Evolutionary conservation across 2,113 vertebrate genomes (phyloP).

Genomic region (Toxotes jaculatrix): DNA sequence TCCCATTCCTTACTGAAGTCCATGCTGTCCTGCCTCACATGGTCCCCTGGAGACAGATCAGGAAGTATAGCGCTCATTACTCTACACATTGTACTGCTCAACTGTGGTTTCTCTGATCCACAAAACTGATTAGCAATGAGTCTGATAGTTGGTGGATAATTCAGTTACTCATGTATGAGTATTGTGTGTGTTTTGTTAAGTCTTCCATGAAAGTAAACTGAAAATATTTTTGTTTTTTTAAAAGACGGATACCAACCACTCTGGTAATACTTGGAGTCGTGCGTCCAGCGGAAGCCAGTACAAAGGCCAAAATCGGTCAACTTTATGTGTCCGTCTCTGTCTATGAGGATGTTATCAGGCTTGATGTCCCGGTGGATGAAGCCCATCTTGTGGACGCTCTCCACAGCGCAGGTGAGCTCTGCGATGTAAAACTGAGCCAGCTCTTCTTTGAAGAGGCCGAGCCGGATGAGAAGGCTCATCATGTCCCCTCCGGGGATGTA

Average conservation of each 20-base stretch:
- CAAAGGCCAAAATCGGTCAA: conserved; percentile 98
- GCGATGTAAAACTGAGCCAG: conserved; percentile 98
- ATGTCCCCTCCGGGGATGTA: conserved; percentile 99
- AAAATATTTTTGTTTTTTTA: too few relatives aligned
- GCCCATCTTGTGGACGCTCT: conserved; percentile 99
- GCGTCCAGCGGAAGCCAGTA: conserved; percentile 99
- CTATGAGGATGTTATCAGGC: conserved; percentile 98
- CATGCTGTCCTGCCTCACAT: conserved; percentile 97
- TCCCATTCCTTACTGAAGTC: conserved; percentile 99
- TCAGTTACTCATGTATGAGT: neutral
- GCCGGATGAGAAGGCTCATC: conserved; percentile 98
- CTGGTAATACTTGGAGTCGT: conserved; percentile 99
- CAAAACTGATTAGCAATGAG: neutral
- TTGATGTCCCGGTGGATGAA: conserved; percentile 99
- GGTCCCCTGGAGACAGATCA: conserved; percentile 87
- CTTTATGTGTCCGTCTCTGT: conserved; percentile 97
- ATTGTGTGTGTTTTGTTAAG: too few relatives aligned
- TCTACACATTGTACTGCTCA: too few relatives aligned
- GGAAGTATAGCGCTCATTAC: neutral
- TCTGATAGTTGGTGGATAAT: neutral
- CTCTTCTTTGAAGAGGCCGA: conserved; percentile 96
- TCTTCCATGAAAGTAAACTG: too few relatives aligned
- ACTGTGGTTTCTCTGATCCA: neutral
- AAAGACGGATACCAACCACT: conserved; percentile 87
- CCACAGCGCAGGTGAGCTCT: conserved; percentile 96